phyloP scores from a whole-genome alignment of 2,113 vertebrate genomes.

The Elephas maximus region DNA sequence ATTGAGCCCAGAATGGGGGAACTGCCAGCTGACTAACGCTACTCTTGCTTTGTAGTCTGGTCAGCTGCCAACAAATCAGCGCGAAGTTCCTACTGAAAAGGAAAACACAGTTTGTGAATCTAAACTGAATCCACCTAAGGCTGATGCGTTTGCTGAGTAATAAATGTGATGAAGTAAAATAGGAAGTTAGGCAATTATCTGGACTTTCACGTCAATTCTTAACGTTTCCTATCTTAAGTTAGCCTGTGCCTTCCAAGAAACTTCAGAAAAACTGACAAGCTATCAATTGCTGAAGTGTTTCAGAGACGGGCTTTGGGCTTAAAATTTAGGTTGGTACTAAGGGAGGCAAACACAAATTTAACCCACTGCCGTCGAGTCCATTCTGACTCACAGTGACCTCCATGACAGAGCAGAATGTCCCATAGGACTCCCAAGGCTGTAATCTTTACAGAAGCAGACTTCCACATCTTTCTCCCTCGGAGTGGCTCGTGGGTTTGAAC shows the following conservation, averaged over 20 bases:
- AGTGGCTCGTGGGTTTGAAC: background rate
- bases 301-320: slow-evolving; percentile 19
- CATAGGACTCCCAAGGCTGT: background rate
- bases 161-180: slow-evolving; percentile 66
- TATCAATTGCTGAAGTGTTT: background rate
- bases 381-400: background rate
- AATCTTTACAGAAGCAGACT: background rate
- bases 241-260: slow-evolving; percentile 28
- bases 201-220: slow-evolving; percentile 32
- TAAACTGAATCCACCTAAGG: slow-evolving; percentile 3
- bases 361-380: background rate
- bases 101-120: background rate
- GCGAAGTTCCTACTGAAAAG: background rate
- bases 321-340: slow-evolving; percentile 41
- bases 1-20: background rate
- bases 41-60: slow-evolving; percentile 12
- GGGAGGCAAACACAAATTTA: background rate
- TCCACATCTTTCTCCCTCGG: background rate
- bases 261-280: slow-evolving; percentile 39
- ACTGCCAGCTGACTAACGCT: background rate
- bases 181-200: slow-evolving; percentile 31
- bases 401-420: too few species aligned
- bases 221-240: slow-evolving; percentile 48
- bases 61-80: slow-evolving; percentile 1
- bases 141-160: background rate